phyloP scores from a whole-genome alignment of 1,140 invertebrate genomes.

The Solenopsis fugax region DNA sequence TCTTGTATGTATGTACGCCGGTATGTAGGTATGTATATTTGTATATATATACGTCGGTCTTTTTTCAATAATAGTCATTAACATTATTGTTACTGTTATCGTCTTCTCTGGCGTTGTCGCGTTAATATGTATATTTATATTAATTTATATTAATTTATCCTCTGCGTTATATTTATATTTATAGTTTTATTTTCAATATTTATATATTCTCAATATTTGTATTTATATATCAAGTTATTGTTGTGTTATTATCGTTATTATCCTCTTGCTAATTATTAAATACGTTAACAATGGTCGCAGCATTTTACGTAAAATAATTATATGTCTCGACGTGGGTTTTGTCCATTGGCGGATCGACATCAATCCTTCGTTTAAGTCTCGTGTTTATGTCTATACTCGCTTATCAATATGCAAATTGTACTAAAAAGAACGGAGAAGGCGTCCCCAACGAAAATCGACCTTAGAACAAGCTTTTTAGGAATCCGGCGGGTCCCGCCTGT shows the following conservation, averaged over 20 bases:
- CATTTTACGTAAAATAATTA: conserved; percentile 82
- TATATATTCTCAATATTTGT: conserved; percentile 68
- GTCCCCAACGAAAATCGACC: conserved; percentile 83
- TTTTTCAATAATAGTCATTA: conserved; percentile 63
- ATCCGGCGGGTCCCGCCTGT: conserved; percentile 94
- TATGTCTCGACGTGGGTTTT: conserved; percentile 75
- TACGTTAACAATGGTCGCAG: conserved; percentile 82
- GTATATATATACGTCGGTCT: conserved; percentile 41
- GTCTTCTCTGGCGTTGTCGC: conserved; percentile 26
- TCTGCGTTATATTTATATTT: conserved; percentile 64
- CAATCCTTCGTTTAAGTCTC: conserved; percentile 74
- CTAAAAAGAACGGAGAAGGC: conserved; percentile 85
- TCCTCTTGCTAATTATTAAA: conserved; percentile 78
- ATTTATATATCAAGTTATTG: conserved; percentile 75
- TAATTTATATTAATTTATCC: conserved; percentile 66
- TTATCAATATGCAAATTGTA: conserved; percentile 84
- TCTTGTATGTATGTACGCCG: conserved; percentile 46
- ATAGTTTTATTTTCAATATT: conserved; percentile 66
- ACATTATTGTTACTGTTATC: conserved; percentile 77
- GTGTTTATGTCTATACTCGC: conserved; percentile 74
- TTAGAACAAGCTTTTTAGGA: conserved; percentile 97
- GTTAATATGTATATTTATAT: conserved; percentile 61
- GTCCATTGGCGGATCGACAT: conserved; percentile 73
- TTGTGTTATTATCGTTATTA: conserved; percentile 80
- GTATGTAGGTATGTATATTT: conserved; percentile 63